Base-by-base conservation (phyloP, 2,113 vertebrate species). In the Sinocyclocheilus grahami region DNA sequence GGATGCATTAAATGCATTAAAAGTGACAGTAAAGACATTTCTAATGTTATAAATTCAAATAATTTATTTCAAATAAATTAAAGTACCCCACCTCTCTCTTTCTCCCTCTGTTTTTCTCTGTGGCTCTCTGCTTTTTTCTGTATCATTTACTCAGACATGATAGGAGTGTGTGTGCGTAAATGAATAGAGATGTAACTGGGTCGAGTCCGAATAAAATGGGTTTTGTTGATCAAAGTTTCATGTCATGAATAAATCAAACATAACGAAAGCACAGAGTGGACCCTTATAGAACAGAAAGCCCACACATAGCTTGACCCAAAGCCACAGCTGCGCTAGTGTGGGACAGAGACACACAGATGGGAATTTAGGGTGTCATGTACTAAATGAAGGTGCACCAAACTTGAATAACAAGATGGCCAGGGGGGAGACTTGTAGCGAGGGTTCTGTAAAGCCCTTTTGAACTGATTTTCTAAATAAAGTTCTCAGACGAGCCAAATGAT, bases 211-310 rank as follows among this genome's bases (percentile, higher is more conserved):
- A 92, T 93, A 86, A 93, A 90, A 93, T n/a, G 92, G 84, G 78
- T 67, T 48, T 74, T 60, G 39, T 71, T 42, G 90, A 94, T 94
- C 89, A 93, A 93, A 94, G 91, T 74, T 55, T 37, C 75, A 62
- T 78, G 62, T 86, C 65, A 63, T 89, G 79, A 88, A 89, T 88
- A 88, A 90, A 78, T 89, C 84, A 92, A 67, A 91, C 91, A 93
- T 93, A 90, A 91, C 89, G 83, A 84, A 82, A 82, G 83, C 75
- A 69, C 85, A 90, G 90, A 89, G 87, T 85, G 89, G 83, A 4
- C 51, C 88, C 87, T 89, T 85, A 58, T 83, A 82, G 89, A 89
- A 89, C 80, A 79, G 79, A 86, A 58, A 83, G 72, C 78, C 84
- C 80, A 88, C 88, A 84, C 90, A 87, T 48, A 69, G 62, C 67